Conservation (phyloP, 1,140 invertebrate species). For the Drosophila sproati region DNA sequence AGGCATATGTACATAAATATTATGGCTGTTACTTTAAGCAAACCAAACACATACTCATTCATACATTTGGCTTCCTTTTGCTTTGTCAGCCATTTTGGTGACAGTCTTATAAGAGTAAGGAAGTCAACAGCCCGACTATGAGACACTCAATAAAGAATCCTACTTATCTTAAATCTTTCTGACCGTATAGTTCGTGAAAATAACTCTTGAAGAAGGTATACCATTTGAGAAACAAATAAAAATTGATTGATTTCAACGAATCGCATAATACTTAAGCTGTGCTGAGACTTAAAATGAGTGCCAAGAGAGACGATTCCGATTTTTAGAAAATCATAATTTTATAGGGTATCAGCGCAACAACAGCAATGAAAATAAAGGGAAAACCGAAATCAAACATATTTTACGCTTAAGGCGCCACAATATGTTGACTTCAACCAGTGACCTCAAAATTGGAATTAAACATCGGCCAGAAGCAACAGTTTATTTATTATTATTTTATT, state of each 20-base stretch:
- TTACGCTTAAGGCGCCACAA: constrained; percentile 77
- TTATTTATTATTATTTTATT: constrained; percentile 67
- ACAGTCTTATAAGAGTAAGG: constrained; percentile 58
- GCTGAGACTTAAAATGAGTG: too few species aligned
- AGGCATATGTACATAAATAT: constrained; percentile 60
- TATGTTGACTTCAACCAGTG: constrained; percentile 60
- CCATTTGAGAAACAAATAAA: too few species aligned
- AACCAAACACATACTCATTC: constrained; percentile 5
- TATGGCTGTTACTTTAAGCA: constrained; percentile 37
- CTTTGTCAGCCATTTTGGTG: constrained; percentile 54
- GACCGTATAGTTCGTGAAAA: too few species aligned
- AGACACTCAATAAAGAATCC: too few species aligned
- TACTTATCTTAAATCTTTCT: too few species aligned
- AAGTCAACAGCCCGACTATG: constrained; percentile 48
- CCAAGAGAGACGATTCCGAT: too few species aligned
- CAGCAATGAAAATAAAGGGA: constrained; percentile 11
- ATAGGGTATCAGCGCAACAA: constrained; percentile 11
- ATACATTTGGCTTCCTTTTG: constrained; percentile 30
- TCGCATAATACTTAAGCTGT: too few species aligned
- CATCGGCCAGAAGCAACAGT: constrained; percentile 40
- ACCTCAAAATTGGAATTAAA: constrained; percentile 5
- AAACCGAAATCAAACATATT: constrained; percentile 73
- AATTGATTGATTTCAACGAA: too few species aligned
- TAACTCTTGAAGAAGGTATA: too few species aligned
- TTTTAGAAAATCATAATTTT: background rate